These are phyloP conservation scores for Chouioia cunea DNA, from an alignment of 2,888 invertebrate species.

Conservation along the genomic window DNA sequence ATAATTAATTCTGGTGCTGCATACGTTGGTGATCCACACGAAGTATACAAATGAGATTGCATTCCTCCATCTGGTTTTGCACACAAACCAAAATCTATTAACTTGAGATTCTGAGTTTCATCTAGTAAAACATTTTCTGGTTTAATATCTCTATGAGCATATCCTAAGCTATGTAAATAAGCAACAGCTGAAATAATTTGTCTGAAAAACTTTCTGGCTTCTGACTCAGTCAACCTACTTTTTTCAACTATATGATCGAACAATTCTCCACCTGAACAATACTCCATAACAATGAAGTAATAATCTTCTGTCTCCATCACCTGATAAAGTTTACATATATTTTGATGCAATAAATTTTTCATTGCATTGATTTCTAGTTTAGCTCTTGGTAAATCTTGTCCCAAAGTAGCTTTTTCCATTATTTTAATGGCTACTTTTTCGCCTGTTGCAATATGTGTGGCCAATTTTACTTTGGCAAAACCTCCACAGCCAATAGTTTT, in stretches of 20 bases:
- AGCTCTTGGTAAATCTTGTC: constrained; percentile 80
- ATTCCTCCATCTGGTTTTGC: constrained; percentile 79
- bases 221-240: constrained; percentile 78
- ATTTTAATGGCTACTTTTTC: constrained; percentile 88
- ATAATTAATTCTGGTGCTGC: constrained; percentile 79
- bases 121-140: constrained; percentile 87
- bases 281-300: constrained; percentile 84
- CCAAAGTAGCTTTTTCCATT: constrained; percentile 81
- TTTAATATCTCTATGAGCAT: constrained; percentile 85
- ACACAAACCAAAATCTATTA: constrained; percentile 88
- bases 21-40: constrained; percentile 84
- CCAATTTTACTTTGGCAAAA: constrained; percentile 85
- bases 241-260: constrained; percentile 88
- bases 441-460: constrained; percentile 82
- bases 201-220: constrained; percentile 82
- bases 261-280: constrained; percentile 85
- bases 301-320: constrained; percentile 81
- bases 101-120: constrained; percentile 79
- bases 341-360: constrained; percentile 77
- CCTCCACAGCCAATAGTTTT: constrained; percentile 83
- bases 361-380: constrained; percentile 81
- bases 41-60: constrained; percentile 74
- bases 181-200: constrained; percentile 85
- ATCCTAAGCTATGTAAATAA: constrained; percentile 81
- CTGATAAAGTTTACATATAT: constrained; percentile 84